Evolutionary conservation across 2,888 invertebrate species (phyloP), one percentile per base, ranked within the genome.

Genomic region (Hirtodrosophila histrioides): DNA sequence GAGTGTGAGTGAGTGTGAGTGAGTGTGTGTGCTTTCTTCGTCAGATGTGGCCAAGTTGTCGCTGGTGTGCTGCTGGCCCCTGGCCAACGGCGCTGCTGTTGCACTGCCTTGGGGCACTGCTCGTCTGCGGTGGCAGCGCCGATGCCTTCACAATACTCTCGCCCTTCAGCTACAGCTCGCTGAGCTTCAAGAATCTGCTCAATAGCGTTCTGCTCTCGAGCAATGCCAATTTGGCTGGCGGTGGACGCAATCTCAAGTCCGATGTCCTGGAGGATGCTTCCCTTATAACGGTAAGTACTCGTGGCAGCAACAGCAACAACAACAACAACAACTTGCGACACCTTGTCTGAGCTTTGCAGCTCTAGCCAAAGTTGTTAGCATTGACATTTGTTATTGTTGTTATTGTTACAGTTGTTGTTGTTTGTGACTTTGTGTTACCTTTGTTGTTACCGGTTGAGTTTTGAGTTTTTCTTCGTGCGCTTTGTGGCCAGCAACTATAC

Each of bases 211-310:
- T 91, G 4, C 76, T 91, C 10, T 90, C 91, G 5, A 91, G 91
- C 61, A 91, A 90, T 63, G 89, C 88, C 41, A 91, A 90, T 60
- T 68, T 91, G 64, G 88, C 90, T 41, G 91, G 91, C 57, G 88
- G 89, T 24, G 91, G 91, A n/a, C 79, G 91, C 27, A 90, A 89
- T 58, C 77, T 91, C 23, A 91, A 91, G 65, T 90, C 90, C 1
- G 89, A 91, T 70, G 88, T 91, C 35, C 88, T 91, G 40, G 91
- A 91, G 69, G 91, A 91, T 88, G 91, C 91, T 45, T 88, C 90
- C 3, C 79, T 91, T 68, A 90, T 91, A 80, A 91, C 91, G 88
- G 91, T 91, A 88, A 89, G 86, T 63, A 41, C 17, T 17, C 17
- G 17, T 17, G 17, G 17, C 17, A 17, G 17, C 17, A 17, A 2